Conservation (phyloP, 1,140 invertebrate genomes). For the Cardiocondyla obscurior region DNA sequence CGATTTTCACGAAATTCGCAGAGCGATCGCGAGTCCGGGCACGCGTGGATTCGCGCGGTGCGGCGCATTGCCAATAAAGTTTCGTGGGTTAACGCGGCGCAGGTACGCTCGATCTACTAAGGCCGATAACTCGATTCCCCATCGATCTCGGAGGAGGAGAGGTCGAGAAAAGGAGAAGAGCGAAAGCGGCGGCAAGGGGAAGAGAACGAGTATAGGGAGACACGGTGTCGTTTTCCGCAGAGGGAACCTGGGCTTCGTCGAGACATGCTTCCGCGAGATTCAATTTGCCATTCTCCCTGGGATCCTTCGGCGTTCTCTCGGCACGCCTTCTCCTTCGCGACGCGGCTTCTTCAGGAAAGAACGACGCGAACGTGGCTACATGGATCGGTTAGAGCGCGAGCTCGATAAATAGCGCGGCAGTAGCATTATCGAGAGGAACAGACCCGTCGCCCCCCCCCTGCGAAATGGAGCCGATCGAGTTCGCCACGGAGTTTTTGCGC, state of each 20-base stretch:
- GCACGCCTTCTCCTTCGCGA: not conserved
- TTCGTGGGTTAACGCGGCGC: conserved; percentile 48
- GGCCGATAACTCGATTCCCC: conserved; percentile 49
- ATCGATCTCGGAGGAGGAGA: conserved; percentile 17
- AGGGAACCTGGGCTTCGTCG: not conserved
- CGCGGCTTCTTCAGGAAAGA: conserved; percentile 23
- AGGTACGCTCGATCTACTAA: conserved; percentile 55
- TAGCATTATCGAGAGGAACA: not conserved
- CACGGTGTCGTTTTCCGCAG: conserved; percentile 48
- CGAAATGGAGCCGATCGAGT: conserved; percentile 5
- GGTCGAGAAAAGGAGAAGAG: not conserved
- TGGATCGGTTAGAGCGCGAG: not conserved
- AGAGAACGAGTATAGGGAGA: not conserved
- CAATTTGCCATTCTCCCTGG: conserved; percentile 48
- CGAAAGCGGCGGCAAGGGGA: not conserved
- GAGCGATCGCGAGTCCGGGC: conserved; percentile 41
- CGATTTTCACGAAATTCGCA: conserved; percentile 45
- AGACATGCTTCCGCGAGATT: conserved; percentile 22
- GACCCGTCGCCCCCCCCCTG: not conserved
- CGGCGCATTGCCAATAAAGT: conserved; percentile 52
- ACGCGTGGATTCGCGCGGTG: conserved; percentile 43
- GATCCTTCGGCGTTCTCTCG: not conserved
- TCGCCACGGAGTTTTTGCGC: not conserved
- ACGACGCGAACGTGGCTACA: conserved; percentile 27
- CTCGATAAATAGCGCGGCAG: conserved; percentile 35